phyloP scores from a whole-genome alignment of 1,140 invertebrate genomes.

The Dinoponera quadriceps region DNA sequence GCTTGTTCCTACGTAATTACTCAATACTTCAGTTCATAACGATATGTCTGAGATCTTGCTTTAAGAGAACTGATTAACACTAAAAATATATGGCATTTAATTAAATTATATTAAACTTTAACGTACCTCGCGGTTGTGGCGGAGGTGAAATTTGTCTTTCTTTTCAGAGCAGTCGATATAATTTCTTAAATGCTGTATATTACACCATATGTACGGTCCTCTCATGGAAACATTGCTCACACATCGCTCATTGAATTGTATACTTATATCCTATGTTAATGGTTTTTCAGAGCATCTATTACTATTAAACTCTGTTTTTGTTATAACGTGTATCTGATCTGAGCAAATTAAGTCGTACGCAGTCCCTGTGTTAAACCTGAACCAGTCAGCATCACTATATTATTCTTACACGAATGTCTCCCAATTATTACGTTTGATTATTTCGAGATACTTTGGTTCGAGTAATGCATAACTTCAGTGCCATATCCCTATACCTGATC shows the following conservation, averaged over 20 bases:
- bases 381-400: constrained; percentile 57
- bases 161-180: constrained; percentile 24
- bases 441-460: constrained; percentile 48
- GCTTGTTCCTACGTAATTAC: constrained; percentile 53
- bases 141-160: not conserved
- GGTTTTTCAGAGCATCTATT: constrained; percentile 44
- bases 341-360: constrained; percentile 41
- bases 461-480: constrained; percentile 71
- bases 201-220: constrained; percentile 22
- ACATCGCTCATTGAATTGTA: constrained; percentile 48
- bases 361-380: constrained; percentile 53
- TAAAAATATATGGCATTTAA: constrained; percentile 43
- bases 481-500: constrained; percentile 79
- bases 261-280: constrained; percentile 46
- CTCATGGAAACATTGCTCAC: constrained; percentile 42
- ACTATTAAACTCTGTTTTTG: constrained; percentile 38
- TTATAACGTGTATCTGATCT: constrained; percentile 42
- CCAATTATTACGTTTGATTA: constrained; percentile 43
- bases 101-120: constrained; percentile 48
- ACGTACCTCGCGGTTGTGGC: not conserved
- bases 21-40: constrained; percentile 47
- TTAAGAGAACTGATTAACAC: constrained; percentile 41
- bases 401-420: constrained; percentile 47
- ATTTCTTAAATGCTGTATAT: constrained; percentile 52
- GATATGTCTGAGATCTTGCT: constrained; percentile 35